Evolutionary conservation across 2,113 vertebrate species (phyloP), one percentile per base, ranked within the genome.

Genomic region (Pycnonotus jocosus): DNA sequence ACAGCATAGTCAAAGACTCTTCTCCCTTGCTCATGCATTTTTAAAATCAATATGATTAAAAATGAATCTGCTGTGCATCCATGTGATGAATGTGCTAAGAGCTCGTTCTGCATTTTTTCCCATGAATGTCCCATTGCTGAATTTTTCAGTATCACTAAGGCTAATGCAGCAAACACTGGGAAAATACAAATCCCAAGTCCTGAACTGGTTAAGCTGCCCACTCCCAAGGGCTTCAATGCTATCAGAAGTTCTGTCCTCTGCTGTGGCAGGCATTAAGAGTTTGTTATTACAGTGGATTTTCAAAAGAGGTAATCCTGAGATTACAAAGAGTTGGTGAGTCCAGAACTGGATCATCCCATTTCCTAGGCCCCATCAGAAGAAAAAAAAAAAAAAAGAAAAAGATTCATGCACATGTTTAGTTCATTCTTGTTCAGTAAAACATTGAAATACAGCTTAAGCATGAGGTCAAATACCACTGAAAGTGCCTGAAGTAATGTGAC

Each of bases 1-100:
- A 70, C 33, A 14, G 8, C 54, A 35, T 30, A 77, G 84, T n/a
- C 88, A 88, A 88, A 94, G 90, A 71, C 58, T 86, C 51, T 65
- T 58, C 38, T 78, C 50, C 42, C 51, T 92, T 48, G 19, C 56
- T 66, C 16, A 10, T 24, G 50, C 68, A 70, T 88, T 88, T 88
- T 72, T 61, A 33, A 95, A 95, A 95, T 92, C 92, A 88, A 86
- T 92, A 88, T 90, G 90, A 96, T 96, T 95, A 86, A 96, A 95
- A 95, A 80, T 60, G 33, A 88, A 76, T 56, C 76, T 74, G 3
- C 69, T 68, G 77, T 56, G 77, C 83, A 93, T 86, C 94, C 71
- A 69, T 28, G 57, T 82, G 91, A 94, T 81, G 90, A 91, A 91
- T 44, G 61, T 78, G 90, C 35, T 88, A 50, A 80, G 74, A 93